Percentiles rank a stretch among this genome's conserved stretches.
phyloP scores from a whole-genome alignment of 1,140 invertebrate genomes.

The Caerostris extrusa region DNA sequence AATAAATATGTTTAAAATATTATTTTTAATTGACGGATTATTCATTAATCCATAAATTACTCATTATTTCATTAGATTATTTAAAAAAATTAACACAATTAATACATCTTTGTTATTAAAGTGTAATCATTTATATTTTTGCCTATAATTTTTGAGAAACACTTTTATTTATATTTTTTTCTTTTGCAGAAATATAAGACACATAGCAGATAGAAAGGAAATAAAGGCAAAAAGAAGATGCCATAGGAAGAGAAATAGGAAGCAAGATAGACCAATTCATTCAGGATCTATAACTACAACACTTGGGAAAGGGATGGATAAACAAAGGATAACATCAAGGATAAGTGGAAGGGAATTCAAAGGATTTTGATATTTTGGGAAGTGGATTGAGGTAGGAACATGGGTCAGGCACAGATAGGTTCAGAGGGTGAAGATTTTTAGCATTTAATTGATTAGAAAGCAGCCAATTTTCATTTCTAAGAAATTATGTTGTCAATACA shows the following conservation, averaged over 20 bases:
- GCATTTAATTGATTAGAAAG: conserved; percentile 13
- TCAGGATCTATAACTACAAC: conserved; percentile 3
- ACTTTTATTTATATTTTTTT: neutral
- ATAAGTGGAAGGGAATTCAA: neutral
- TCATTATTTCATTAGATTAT: neutral
- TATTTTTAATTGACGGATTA: neutral
- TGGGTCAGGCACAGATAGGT: conserved; percentile 60
- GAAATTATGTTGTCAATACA: too few species aligned
- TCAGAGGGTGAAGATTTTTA: neutral
- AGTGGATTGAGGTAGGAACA: neutral
- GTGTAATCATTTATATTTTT: neutral
- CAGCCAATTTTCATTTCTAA: neutral
- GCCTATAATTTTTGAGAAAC: neutral
- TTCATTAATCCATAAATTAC: neutral
- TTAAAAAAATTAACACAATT: neutral
- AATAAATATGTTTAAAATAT: neutral
- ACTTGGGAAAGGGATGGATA: neutral
- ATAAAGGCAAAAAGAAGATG: neutral
- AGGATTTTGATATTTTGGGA: neutral
- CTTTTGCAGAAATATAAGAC: neutral
- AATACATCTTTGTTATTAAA: neutral
- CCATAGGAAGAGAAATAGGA: neutral
- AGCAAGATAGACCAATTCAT: neutral
- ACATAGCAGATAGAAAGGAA: neutral
- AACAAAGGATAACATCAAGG: neutral